Conservation (phyloP, 2,113 vertebrate genomes). For the Oreochromis tanganicae region DNA sequence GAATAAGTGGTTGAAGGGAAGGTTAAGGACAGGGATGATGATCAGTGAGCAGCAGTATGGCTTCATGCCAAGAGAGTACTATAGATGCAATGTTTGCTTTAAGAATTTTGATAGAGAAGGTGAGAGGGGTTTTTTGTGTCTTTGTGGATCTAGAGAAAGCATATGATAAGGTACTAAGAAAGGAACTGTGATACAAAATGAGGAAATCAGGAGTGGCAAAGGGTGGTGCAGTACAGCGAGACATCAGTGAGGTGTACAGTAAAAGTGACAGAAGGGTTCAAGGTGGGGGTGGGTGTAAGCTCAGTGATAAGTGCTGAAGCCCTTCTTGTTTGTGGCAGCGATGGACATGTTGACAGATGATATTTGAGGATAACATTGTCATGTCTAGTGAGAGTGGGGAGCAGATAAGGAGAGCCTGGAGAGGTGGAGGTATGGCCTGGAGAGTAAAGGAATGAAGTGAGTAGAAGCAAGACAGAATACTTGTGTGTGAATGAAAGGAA, state of each 20-base stretch:
- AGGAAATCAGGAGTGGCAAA: background rate
- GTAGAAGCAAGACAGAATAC: background rate
- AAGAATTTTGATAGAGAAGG: background rate
- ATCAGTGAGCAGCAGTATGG: background rate
- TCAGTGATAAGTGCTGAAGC: background rate
- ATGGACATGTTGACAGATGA: background rate
- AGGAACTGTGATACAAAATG: background rate
- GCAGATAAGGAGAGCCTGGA: background rate
- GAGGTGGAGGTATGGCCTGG: background rate
- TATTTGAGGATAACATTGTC: background rate
- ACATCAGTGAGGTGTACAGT: background rate
- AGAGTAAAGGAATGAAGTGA: background rate
- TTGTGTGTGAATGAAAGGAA: background rate
- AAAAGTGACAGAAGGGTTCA: background rate
- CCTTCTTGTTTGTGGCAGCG: background rate
- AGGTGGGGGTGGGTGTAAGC: background rate
- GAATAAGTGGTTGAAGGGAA: background rate
- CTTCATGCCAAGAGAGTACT: background rate
- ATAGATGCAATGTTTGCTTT: background rate
- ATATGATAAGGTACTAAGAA: background rate
- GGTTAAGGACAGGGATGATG: background rate
- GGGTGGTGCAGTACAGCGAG: background rate
- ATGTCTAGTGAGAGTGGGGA: background rate
- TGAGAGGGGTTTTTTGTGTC: fast-evolving
- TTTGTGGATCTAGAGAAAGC: background rate